These are phyloP conservation scores for Illadopsis cleaveri DNA, from an alignment of 2,113 vertebrate genomes.

Conservation along the genomic window DNA sequence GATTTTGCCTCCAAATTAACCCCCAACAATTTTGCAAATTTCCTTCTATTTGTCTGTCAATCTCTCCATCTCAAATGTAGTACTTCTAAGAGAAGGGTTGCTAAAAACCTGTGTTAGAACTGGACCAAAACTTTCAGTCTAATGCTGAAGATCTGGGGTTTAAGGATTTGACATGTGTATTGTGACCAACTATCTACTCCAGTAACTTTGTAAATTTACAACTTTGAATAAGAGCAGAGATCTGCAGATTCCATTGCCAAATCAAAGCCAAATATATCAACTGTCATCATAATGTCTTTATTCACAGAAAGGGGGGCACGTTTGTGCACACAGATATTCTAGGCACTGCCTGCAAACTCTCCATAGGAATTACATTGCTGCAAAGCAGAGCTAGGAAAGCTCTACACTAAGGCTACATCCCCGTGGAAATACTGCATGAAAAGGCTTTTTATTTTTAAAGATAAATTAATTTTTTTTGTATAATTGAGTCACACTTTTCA, in stretches of 20 bases:
- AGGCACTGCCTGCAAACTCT: constrained; percentile 22
- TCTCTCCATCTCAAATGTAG: not conserved
- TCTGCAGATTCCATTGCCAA: not conserved
- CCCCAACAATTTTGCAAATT: not conserved
- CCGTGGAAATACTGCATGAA: constrained; percentile 65
- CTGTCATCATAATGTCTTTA: not conserved
- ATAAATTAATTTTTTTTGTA: constrained; percentile 71
- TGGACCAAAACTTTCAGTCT: not conserved
- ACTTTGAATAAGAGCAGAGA: not conserved
- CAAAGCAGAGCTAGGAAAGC: constrained; percentile 70
- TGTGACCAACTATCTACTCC: not conserved
- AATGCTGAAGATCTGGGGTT: not conserved
- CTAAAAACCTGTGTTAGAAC: not conserved
- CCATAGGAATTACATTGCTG: constrained; percentile 64
- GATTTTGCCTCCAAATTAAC: not conserved
- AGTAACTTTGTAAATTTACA: not conserved
- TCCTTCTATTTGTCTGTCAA: not conserved
- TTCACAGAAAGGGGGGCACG: not conserved
- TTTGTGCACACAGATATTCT: not conserved
- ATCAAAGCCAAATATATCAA: not conserved
- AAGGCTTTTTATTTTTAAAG: constrained; percentile 69
- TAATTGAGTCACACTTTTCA: constrained; percentile 75
- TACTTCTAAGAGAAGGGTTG: not conserved
- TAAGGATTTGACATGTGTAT: not conserved
- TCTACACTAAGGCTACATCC: constrained; percentile 47